Conservation (phyloP, 2,888 invertebrate species). For the Lepidochrysops patricia region DNA sequence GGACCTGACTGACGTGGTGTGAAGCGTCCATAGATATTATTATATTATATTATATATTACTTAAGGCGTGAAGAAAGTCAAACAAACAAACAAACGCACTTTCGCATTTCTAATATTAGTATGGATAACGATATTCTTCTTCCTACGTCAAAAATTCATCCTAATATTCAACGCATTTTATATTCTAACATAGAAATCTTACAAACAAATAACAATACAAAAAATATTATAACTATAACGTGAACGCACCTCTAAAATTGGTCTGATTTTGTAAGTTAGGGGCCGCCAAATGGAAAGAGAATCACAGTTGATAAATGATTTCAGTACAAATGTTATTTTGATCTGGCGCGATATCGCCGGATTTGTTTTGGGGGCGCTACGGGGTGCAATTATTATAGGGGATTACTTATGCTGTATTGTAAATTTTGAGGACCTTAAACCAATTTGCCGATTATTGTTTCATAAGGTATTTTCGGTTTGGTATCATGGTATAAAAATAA, state of each 20-base stretch:
- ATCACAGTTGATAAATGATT: constrained; percentile 69
- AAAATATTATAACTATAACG: not conserved
- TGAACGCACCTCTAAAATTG: constrained; percentile 24
- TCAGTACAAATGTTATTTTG: constrained; percentile 69
- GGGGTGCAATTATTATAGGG: not conserved
- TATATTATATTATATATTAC: too few species aligned
- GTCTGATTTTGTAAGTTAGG: constrained; percentile 33
- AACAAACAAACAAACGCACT: too few species aligned
- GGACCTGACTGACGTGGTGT: too few species aligned
- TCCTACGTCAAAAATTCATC: too few species aligned
- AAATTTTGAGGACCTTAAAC: not conserved
- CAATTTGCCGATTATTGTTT: not conserved
- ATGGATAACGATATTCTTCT: too few species aligned
- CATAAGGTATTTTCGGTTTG: too few species aligned
- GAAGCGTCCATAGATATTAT: too few species aligned
- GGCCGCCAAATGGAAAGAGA: constrained; percentile 63
- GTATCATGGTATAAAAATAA: too few species aligned
- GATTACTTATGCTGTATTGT: not conserved
- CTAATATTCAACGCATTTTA: too few species aligned
- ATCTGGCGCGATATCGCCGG: constrained; percentile 59
- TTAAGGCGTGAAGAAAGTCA: too few species aligned
- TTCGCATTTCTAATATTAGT: too few species aligned
- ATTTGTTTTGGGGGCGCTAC: constrained; percentile 55
- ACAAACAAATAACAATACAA: not conserved
- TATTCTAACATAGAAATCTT: too few species aligned